These are phyloP conservation scores for Conus ventricosus DNA, from an alignment of 1,140 invertebrate genomes.

Conservation along the genomic window DNA sequence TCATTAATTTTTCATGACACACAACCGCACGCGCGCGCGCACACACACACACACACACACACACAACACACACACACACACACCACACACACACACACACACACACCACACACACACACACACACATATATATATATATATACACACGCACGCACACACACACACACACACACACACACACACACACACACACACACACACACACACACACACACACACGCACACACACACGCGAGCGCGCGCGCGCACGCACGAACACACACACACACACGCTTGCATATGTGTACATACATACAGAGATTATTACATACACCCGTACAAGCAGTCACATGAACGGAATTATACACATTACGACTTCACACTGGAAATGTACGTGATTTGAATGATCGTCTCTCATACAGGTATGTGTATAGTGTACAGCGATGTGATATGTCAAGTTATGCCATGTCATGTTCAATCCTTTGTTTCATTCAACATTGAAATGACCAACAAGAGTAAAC, in stretches of 20 bases:
- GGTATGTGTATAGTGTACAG: too few relatives aligned
- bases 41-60: slow-evolving; percentile 5
- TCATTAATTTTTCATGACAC: not conserved
- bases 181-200: slow-evolving; percentile 2
- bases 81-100: not conserved
- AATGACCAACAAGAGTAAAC: too few relatives aligned
- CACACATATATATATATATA: too few relatives aligned
- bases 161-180: slow-evolving; percentile 10
- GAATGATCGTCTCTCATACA: too few relatives aligned
- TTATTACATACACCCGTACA: not conserved
- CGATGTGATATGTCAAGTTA: too few relatives aligned
- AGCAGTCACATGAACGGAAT: not conserved
- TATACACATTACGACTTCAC: not conserved
- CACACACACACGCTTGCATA: not conserved
- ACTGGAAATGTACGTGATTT: too few relatives aligned
- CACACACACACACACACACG: slow-evolving; percentile 4
- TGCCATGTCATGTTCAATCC: too few relatives aligned
- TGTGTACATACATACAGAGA: not conserved
- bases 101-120: not conserved
- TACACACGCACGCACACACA: not conserved
- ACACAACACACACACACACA: not conserved
- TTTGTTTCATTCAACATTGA: too few relatives aligned
- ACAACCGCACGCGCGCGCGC: not conserved
- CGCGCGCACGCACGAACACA: not conserved
- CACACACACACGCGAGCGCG: not conserved